Evolutionary conservation across 2,888 invertebrate genomes (phyloP), one percentile per base, ranked within the genome.

Genomic region (Eucera pruinosa): DNA sequence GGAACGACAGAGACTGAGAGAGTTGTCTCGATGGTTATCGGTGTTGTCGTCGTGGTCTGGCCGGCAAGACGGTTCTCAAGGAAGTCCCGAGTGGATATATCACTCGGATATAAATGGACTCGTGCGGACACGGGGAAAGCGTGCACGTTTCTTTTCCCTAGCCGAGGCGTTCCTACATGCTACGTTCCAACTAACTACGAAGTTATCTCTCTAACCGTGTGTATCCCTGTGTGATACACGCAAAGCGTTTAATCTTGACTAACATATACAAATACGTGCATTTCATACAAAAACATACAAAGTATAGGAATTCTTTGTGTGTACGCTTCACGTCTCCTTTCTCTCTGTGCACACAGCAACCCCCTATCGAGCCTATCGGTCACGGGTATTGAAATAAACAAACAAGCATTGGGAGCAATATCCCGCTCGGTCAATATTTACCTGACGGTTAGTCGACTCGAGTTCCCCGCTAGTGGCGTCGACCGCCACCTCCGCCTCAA

Each of bases 401-500:
- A 90, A 91, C 91, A 92, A 88, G 90, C 91, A 91, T 91, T 88
- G 90, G 91, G 91, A 91, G 92, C 92, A 92, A 92, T 92, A 92
- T 92, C 91, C 91, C 88, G 87, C 91, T 91, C 88, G 89, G 91
- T 91, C 91, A 92, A 92, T 91, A 92, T 92, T 92, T 91, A 89
- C 88, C 84, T 86, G 91, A 90, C 89, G 90, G 91, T 92, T 92
- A 91, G 91, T 89, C 90, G 90, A 90, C 87, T 88, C 88, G 85
- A 85, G 87, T 85, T 80, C 76, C 67, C 67, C 78, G 71, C 55
- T 67, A 43, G 39, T 36, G 69, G 61, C 80, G 71, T 81, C 84
- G 61, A 5, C 52, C 47, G 57, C 73, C 81, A 67, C 69, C 86
- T 75, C 75, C 57, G 43, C 50, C 62, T 52, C 62, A 36, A 57